These are phyloP conservation scores for Stegophylla sp. DNA, from an alignment of 2,888 invertebrate genomes.

Conservation along the genomic window DNA sequence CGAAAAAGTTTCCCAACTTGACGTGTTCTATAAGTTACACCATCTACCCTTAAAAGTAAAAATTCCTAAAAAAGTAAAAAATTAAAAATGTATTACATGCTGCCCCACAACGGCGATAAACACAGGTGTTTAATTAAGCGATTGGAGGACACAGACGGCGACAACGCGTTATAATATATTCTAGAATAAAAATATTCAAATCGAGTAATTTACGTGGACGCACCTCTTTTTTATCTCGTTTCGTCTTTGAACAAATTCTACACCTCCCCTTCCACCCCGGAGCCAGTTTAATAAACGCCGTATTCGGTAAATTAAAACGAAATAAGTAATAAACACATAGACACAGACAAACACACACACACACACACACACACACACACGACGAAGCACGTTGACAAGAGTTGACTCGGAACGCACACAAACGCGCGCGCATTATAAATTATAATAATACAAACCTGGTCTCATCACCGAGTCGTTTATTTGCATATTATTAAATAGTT, in stretches of 20 bases:
- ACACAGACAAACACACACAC: neutral
- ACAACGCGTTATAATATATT: neutral
- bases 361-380: neutral
- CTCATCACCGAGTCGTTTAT: constrained; percentile 27
- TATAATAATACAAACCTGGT: neutral
- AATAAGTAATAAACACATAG: neutral
- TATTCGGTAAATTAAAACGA: constrained; percentile 31
- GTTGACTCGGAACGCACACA: constrained; percentile 7
- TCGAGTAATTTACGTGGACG: constrained; percentile 24
- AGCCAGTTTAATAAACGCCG: neutral
- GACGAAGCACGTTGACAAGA: neutral
- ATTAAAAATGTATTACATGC: neutral
- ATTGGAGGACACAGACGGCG: constrained; percentile 14
- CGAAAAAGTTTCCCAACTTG: no score
- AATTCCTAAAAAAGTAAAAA: constrained; percentile 11
- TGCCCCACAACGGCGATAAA: neutral
- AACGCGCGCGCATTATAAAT: neutral
- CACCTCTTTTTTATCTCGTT: no score
- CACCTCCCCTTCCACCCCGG: no score
- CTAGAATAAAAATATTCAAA: constrained; percentile 37
- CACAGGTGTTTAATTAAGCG: constrained; percentile 20
- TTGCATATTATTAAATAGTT: constrained; percentile 49
- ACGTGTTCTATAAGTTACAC: no score
- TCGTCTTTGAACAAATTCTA: no score
- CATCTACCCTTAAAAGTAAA: no score